Conservation (phyloP, 2,113 vertebrate species). For the Amblyopsis rosae region DNA sequence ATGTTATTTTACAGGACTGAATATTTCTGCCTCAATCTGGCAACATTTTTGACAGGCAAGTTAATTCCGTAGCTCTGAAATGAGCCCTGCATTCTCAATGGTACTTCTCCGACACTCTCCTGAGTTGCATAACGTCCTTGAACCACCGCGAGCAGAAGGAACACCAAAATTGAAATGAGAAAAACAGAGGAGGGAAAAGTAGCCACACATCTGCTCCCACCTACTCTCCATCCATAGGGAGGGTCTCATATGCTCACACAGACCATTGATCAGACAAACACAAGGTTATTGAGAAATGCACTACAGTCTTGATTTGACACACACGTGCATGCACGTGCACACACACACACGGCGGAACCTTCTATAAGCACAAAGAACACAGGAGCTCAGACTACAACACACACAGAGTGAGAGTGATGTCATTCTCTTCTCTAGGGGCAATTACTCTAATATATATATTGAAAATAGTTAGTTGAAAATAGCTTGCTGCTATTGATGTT, state of each 20-base stretch:
- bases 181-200: slow-evolving; percentile 12
- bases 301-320: too few relatives aligned
- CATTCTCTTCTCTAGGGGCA: too few relatives aligned
- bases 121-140: slow-evolving; percentile 69
- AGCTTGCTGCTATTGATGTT: too few relatives aligned
- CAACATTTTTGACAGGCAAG: slow-evolving; percentile 46
- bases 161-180: slow-evolving; percentile 43
- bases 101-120: slow-evolving; percentile 66
- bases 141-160: slow-evolving; percentile 55
- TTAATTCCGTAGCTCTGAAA: slow-evolving; percentile 29
- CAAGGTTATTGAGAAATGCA: too few relatives aligned
- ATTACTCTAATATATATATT: too few relatives aligned
- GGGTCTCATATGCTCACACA: slow-evolving; percentile 21
- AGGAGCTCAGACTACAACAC: too few relatives aligned
- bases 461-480: too few relatives aligned
- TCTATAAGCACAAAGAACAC: too few relatives aligned
- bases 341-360: too few relatives aligned
- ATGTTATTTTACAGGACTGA: not conserved
- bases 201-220: slow-evolving; percentile 50
- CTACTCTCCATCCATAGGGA: slow-evolving; percentile 44
- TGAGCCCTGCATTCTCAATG: slow-evolving; percentile 53
- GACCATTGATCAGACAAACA: slow-evolving; percentile 4
- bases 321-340: too few relatives aligned
- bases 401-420: too few relatives aligned
- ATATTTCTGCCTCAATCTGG: slow-evolving; percentile 19